These are phyloP conservation scores for Ameiurus melas DNA, from an alignment of 2,113 vertebrate genomes.

Conservation along the genomic window DNA sequence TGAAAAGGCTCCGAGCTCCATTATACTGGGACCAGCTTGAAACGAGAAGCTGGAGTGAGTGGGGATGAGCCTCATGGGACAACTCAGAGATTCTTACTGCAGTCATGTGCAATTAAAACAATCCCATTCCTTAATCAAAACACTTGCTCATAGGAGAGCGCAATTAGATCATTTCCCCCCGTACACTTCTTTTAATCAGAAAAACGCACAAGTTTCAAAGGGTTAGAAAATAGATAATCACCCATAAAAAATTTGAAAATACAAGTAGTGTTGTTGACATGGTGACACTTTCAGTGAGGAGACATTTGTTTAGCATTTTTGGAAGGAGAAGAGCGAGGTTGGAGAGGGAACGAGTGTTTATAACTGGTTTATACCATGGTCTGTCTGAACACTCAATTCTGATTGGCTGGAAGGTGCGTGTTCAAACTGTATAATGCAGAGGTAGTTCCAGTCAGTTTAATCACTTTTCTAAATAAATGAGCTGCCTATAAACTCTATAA, in stretches of 20 bases:
- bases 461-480: no score
- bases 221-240: neutral
- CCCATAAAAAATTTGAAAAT: neutral
- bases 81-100: neutral
- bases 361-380: neutral
- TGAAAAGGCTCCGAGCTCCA: constrained; percentile 6
- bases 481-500: no score
- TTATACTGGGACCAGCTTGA: neutral
- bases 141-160: neutral
- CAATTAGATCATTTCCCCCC: neutral
- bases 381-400: no score
- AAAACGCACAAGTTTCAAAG: neutral
- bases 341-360: neutral
- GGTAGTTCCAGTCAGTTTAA: no score
- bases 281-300: neutral
- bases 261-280: neutral
- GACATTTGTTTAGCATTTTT: neutral
- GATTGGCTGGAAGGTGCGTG: no score
- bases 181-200: neutral
- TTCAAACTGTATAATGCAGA: no score
- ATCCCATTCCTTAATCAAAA: neutral
- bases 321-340: neutral
- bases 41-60: neutral
- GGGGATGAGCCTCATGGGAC: constrained; percentile 4
- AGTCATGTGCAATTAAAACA: neutral